These are phyloP conservation scores for Lutjanus campechanus DNA, from an alignment of 2,797 vertebrate species.

Conservation along the genomic window DNA sequence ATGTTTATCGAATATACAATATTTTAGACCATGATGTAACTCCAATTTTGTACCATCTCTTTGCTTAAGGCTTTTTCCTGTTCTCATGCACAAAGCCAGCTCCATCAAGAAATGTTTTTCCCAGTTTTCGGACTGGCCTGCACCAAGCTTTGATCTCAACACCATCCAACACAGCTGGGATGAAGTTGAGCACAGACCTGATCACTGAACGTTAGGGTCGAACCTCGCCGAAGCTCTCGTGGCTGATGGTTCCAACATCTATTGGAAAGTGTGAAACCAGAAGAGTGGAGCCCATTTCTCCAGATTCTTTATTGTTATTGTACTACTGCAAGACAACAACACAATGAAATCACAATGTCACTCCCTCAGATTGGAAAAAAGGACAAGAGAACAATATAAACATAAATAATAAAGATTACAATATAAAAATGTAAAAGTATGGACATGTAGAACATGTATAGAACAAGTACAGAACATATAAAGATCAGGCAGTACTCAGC, in stretches of 20 bases:
- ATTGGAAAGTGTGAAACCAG: neutral
- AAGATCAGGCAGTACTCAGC: too few relatives aligned
- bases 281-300: too few relatives aligned
- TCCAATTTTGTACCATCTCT: neutral
- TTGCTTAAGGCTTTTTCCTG: neutral
- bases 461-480: too few relatives aligned
- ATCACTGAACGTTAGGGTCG: neutral
- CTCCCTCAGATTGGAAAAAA: too few relatives aligned
- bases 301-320: too few relatives aligned
- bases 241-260: neutral
- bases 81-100: neutral
- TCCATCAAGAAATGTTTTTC: neutral
- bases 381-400: too few relatives aligned
- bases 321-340: too few relatives aligned
- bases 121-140: neutral
- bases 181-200: neutral
- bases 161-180: neutral
- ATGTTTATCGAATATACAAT: too few relatives aligned
- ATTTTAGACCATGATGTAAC: too few relatives aligned
- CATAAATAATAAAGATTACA: too few relatives aligned
- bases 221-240: neutral
- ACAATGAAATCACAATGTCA: too few relatives aligned
- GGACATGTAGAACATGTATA: too few relatives aligned
- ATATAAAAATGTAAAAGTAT: neutral
- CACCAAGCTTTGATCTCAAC: neutral